Percentiles rank a stretch among this genome's conserved stretches.
phyloP scores from a whole-genome alignment of 2,113 vertebrate species.

The Rhizomys pruinosus region DNA sequence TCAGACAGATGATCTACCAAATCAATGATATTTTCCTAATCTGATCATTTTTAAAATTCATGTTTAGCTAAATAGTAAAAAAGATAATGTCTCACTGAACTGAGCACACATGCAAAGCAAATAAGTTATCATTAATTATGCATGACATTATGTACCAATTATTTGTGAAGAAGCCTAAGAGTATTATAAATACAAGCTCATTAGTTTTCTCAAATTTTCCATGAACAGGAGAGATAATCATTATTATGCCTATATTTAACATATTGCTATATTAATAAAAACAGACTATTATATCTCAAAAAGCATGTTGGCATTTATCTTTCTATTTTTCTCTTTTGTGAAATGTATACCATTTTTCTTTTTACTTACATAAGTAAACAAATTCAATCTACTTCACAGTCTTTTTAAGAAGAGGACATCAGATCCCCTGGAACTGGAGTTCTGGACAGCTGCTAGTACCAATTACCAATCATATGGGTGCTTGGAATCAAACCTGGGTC shows the following conservation, averaged over 20 bases:
- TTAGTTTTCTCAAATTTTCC: slow-evolving; percentile 71
- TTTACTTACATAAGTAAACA: slow-evolving; percentile 41
- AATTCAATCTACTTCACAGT: slow-evolving; percentile 17
- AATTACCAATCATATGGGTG: too few relatives aligned
- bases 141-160: slow-evolving; percentile 71
- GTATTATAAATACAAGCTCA: slow-evolving; percentile 70
- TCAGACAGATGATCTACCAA: neutral
- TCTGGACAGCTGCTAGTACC: too few relatives aligned
- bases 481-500: too few relatives aligned
- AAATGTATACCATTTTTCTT: slow-evolving; percentile 1
- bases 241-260: slow-evolving; percentile 70
- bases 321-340: slow-evolving; percentile 36
- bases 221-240: slow-evolving; percentile 63
- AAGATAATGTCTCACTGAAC: slow-evolving; percentile 46
- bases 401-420: neutral
- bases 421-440: too few relatives aligned
- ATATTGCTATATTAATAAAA: slow-evolving; percentile 61
- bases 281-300: slow-evolving; percentile 25
- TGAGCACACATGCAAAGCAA: slow-evolving; percentile 59
- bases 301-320: slow-evolving; percentile 52
- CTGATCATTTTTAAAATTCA: slow-evolving; percentile 15
- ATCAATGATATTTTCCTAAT: slow-evolving; percentile 48
- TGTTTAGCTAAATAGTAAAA: slow-evolving; percentile 56
- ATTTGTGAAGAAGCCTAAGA: slow-evolving; percentile 68
- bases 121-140: slow-evolving; percentile 64